phyloP scores from a whole-genome alignment of 2,113 vertebrate genomes.

The Laticauda laticaudata region DNA sequence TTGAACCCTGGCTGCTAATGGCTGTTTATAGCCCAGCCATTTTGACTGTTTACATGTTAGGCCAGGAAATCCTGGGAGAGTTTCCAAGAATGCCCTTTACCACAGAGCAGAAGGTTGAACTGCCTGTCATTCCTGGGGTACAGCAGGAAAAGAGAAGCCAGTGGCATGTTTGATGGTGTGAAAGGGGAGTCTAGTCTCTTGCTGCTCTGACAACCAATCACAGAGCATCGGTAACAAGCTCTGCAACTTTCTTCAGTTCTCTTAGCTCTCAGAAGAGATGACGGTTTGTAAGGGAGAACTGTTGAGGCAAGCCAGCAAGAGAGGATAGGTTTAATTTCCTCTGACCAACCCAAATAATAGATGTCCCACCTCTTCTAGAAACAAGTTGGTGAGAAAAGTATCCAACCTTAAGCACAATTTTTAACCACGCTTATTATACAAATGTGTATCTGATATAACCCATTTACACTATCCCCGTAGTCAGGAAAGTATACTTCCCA shows the following conservation, averaged over 20 bases:
- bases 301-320: conserved; percentile 29
- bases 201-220: conserved; percentile 12
- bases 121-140: conserved; percentile 12
- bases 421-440: neutral
- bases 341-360: neutral
- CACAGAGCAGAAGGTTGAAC: neutral
- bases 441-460: neutral
- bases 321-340: neutral
- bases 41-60: conserved; percentile 40
- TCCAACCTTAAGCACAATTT: neutral
- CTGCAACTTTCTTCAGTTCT: conserved; percentile 2
- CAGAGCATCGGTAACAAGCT: neutral
- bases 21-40: conserved; percentile 48
- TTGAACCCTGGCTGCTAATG: conserved; percentile 12
- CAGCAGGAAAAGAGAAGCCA: neutral
- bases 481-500: too few species aligned
- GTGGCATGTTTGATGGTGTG: neutral
- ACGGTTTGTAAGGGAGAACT: conserved; percentile 34
- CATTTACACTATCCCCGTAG: neutral
- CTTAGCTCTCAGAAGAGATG: conserved; percentile 19
- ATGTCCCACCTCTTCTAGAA: neutral
- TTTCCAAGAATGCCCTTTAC: conserved; percentile 5
- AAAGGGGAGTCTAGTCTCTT: neutral
- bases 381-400: neutral
- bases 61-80: conserved; percentile 6